These are phyloP conservation scores for Parazoanthus swiftii DNA, from an alignment of 92 coral and sea anemone genomes.

Conservation along the genomic window DNA sequence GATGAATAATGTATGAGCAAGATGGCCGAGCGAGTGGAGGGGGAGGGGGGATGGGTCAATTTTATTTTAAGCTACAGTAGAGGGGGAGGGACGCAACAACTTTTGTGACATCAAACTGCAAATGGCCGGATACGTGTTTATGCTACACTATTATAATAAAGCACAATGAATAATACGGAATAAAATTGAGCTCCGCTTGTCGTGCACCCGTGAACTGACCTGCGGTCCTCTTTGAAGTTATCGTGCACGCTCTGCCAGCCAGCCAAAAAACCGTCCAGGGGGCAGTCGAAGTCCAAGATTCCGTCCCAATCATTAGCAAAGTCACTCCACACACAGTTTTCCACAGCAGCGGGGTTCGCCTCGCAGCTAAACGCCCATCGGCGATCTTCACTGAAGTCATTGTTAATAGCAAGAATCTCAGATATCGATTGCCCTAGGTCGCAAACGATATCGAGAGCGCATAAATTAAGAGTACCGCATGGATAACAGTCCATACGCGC, in stretches of 20 bases:
- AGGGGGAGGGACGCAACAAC: too few relatives aligned
- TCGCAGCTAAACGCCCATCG: conserved; percentile 31
- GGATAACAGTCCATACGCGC: neutral
- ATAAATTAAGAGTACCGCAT: neutral
- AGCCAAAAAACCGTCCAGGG: conserved; percentile 26
- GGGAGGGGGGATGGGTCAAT: too few relatives aligned
- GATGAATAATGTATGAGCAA: too few relatives aligned
- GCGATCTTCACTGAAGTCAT: conserved; percentile 34
- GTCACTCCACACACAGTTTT: conserved; percentile 37
- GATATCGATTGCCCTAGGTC: conserved; percentile 27
- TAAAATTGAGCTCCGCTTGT: neutral
- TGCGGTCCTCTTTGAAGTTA: conserved; percentile 40
- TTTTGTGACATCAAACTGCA: too few relatives aligned
- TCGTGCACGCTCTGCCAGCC: conserved; percentile 40
- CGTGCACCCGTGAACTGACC: neutral
- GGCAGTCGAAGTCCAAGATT: conserved; percentile 18
- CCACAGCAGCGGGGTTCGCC: conserved; percentile 32
- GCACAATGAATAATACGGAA: too few relatives aligned
- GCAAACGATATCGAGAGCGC: neutral
- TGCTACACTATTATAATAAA: too few relatives aligned
- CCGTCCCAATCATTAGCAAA: conserved; percentile 45
- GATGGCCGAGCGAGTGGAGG: too few relatives aligned
- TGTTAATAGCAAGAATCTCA: conserved; percentile 14
- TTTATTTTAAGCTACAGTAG: too few relatives aligned
- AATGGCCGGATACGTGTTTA: too few relatives aligned